Conservation (phyloP, 2,113 vertebrate genomes). For the Nesoenas mayeri region DNA sequence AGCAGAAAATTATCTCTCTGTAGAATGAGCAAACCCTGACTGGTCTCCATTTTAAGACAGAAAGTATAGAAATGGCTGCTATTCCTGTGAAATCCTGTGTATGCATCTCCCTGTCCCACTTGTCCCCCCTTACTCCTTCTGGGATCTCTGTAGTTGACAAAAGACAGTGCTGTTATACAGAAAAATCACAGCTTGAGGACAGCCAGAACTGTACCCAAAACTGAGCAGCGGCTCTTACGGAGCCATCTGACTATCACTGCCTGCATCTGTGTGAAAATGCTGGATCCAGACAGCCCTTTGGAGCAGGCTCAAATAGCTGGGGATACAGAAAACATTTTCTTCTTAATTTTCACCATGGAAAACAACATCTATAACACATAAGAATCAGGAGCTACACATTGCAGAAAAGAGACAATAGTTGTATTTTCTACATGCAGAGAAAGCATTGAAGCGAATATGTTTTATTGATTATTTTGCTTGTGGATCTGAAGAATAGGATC, state of each 20-base stretch:
- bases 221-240: neutral
- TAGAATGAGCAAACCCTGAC: neutral
- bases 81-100: neutral
- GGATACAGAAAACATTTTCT: neutral
- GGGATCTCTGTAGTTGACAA: neutral
- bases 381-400: neutral
- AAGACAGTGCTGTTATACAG: neutral
- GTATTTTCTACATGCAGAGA: slow-evolving; percentile 8
- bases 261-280: neutral
- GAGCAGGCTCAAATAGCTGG: neutral
- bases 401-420: neutral
- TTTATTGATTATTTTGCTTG: slow-evolving; percentile 29
- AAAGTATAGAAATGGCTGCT: slow-evolving; percentile 13
- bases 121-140: neutral
- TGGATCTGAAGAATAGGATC: neutral
- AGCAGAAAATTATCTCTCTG: slow-evolving; percentile 61
- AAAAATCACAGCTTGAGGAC: neutral
- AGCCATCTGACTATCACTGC: neutral
- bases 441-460: neutral
- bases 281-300: neutral
- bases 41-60: slow-evolving; percentile 44
- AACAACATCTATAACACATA: neutral
- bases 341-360: neutral
- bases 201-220: neutral
- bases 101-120: neutral